Conservation (phyloP, 2,113 vertebrate genomes). For the Abramis brama region DNA sequence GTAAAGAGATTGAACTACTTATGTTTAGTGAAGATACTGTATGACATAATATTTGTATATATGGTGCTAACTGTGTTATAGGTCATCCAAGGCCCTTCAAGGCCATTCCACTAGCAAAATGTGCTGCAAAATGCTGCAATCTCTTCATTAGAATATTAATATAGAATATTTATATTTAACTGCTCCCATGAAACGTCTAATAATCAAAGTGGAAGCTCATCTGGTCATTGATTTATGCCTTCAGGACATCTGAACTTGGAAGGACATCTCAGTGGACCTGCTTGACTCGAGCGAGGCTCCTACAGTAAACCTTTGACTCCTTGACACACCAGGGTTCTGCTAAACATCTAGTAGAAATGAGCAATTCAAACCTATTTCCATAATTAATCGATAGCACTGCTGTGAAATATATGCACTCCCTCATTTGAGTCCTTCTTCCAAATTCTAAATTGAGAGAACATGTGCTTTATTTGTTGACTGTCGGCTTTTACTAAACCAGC, state of each 20-base stretch:
- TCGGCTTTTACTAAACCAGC: conserved; percentile 20
- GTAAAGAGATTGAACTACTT: conserved; percentile 61
- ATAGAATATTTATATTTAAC: conserved; percentile 65
- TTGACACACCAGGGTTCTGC: conserved; percentile 73
- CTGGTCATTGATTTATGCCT: conserved; percentile 76
- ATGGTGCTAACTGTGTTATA: background rate
- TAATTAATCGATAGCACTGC: conserved; percentile 51
- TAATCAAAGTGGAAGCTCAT: conserved; percentile 67
- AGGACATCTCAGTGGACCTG: conserved; percentile 66
- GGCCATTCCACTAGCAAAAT: background rate
- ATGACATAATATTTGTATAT: conserved; percentile 24
- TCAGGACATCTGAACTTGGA: conserved; percentile 64
- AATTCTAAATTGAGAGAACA: conserved; percentile 21
- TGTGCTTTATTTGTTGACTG: background rate
- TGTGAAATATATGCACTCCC: background rate
- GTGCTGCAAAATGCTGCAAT: background rate
- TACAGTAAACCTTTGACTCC: conserved; percentile 71
- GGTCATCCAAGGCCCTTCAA: background rate
- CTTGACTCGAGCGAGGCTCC: conserved; percentile 68
- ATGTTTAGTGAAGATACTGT: conserved; percentile 59
- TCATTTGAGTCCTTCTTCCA: background rate
- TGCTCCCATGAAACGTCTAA: conserved; percentile 67
- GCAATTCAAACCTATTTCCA: conserved; percentile 69
- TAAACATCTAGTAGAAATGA: conserved; percentile 14
- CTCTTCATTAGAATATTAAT: conserved; percentile 71